A percentile compares a stretch with the other conserved stretches of the same genome.
Conservation (phyloP, 2,113 vertebrate genomes). For the Pangasianodon gigas region DNA sequence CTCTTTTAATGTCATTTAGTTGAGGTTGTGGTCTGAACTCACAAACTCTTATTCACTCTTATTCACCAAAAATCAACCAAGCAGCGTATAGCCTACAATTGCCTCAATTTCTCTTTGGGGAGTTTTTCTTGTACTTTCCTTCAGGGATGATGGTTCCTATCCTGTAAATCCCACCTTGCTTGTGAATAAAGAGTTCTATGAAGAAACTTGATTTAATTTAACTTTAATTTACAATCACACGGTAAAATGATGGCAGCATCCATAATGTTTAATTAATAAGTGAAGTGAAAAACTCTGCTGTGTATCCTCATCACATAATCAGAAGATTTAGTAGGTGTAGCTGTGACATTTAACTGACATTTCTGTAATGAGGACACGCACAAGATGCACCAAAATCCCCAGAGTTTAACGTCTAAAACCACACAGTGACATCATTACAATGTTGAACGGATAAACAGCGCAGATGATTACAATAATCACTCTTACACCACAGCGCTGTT, state of each 20-base stretch:
- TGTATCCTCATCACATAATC: slow-evolving; percentile 21
- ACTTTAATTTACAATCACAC: neutral
- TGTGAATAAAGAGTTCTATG: neutral
- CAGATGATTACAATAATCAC: slow-evolving; percentile 17
- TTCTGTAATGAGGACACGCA: slow-evolving; percentile 31
- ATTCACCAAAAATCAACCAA: neutral
- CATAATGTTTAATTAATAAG: neutral
- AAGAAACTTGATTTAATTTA: neutral
- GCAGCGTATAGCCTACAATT: neutral
- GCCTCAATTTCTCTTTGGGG: neutral
- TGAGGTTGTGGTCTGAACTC: neutral
- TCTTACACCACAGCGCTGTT: neutral
- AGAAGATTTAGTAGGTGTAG: slow-evolving; percentile 2
- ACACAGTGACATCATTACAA: neutral
- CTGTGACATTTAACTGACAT: slow-evolving; percentile 32
- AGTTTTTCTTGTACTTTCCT: neutral
- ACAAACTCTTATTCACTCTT: neutral
- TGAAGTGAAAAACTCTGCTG: neutral
- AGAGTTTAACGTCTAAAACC: neutral
- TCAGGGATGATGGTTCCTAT: neutral
- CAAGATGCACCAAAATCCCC: slow-evolving; percentile 2
- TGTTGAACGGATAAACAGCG: slow-evolving; percentile 12
- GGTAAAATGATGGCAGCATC: neutral
- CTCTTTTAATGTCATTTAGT: neutral
- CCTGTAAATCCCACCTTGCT: neutral